Conservation (phyloP, 2,113 vertebrate genomes). For the Rutilus rutilus region DNA sequence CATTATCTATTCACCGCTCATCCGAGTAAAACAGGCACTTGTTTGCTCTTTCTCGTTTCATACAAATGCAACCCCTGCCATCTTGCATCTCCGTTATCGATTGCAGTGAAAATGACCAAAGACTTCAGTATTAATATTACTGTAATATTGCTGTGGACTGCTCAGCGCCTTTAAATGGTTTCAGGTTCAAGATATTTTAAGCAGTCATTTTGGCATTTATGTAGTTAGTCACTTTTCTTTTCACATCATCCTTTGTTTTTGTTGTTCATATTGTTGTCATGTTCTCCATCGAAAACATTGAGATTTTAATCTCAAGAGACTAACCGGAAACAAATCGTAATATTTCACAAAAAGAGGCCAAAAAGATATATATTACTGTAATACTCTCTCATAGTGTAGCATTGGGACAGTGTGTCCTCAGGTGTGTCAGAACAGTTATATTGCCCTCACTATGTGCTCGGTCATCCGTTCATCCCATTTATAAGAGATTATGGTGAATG, state of each 20-base stretch:
- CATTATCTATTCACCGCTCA: neutral
- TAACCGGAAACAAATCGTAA: neutral
- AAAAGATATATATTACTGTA: neutral
- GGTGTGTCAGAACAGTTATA: conserved; percentile 8
- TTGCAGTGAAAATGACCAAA: neutral
- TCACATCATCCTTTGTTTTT: neutral
- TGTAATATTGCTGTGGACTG: neutral
- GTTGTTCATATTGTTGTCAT: neutral
- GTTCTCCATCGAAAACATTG: neutral
- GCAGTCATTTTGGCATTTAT: neutral
- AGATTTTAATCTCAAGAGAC: neutral
- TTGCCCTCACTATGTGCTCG: conserved; percentile 12
- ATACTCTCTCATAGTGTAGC: neutral
- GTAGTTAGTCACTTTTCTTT: neutral
- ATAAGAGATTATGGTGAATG: conserved; percentile 22
- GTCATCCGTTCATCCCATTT: conserved; percentile 41
- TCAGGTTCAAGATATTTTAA: neutral
- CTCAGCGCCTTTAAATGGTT: neutral
- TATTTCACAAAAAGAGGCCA: neutral
- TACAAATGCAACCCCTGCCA: neutral
- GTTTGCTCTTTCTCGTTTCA: neutral
- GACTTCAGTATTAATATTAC: neutral
- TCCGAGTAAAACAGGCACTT: neutral
- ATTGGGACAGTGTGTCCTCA: neutral
- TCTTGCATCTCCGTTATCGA: neutral